Evolutionary conservation across 2,797 vertebrate species (phyloP), one percentile per base, ranked within the genome.

Genomic region (Sternotherus odoratus): DNA sequence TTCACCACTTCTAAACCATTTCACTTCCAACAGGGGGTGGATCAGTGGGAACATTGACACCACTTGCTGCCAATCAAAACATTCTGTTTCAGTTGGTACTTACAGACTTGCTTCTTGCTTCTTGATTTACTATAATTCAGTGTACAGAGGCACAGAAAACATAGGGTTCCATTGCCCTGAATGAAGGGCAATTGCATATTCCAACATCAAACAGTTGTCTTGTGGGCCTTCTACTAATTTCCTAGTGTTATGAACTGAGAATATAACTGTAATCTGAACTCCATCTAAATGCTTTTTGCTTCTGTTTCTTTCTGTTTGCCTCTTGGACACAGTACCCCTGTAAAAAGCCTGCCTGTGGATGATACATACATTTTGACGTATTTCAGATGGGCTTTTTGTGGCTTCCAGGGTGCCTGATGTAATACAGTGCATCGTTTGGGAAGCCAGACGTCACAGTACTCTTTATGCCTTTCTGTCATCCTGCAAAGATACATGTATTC

Each of bases 261-360:
- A 75, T 92, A 75, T 83, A 88, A 33, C 5, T 79, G 77, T 82
- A 77, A 26, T 66, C 82, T 51, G 92, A 90, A 8, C 82, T 89
- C 36, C 79, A 21, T 4, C 7, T 91, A 85, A 82, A 72, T 85
- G 15, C 46, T 8, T 0, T 36, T 0, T 23, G n/a, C 94, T 89
- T 56, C 50, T 77, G 6, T 87, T 92, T 90, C 33, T 91, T 15
- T 92, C 12, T 46, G 39, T 81, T 49, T 5, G 9, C 5, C 26
- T 2, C 1, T 77, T 94, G 75, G 39, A 30, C 86, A 12, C 33
- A 77, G 50, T 33, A 21, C 83, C 28, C 94, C 53, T 36, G 79
- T 12, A 85, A 17, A 77, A 63, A 84, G 46, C 56, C 43, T 81
- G 85, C 93, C 1, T 6, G 24, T 43, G 78, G 66, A 79, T 15